These are phyloP conservation scores for Mesochorus sp. DNA, from an alignment of 2,888 invertebrate genomes.

Conservation along the genomic window DNA sequence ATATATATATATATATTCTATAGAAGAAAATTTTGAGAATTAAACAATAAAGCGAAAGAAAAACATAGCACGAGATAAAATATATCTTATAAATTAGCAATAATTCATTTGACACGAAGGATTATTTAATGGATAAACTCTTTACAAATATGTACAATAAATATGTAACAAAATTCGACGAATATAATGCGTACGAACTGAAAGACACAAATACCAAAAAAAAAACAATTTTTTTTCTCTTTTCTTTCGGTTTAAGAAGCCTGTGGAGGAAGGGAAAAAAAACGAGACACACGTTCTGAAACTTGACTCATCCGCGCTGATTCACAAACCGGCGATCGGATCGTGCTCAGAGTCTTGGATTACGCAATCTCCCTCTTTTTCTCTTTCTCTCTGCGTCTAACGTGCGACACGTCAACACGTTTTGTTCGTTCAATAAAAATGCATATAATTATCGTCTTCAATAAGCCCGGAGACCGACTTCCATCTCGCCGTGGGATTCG, in stretches of 20 bases:
- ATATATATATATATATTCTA: too few relatives aligned
- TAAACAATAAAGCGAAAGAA: too few relatives aligned
- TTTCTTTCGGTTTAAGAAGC: too few relatives aligned
- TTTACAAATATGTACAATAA: conserved; percentile 80
- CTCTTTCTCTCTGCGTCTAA: background rate
- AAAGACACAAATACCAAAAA: conserved; percentile 20
- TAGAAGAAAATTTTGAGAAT: too few relatives aligned
- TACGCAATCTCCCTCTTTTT: conserved; percentile 34
- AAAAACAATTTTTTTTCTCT: too few relatives aligned
- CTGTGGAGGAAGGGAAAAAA: background rate
- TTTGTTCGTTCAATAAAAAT: conserved; percentile 15
- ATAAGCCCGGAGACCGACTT: conserved; percentile 77
- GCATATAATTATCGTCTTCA: conserved; percentile 62
- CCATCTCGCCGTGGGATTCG: conserved; percentile 77
- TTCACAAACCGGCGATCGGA: too few relatives aligned
- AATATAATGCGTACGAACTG: conserved; percentile 57
- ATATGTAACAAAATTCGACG: conserved; percentile 73
- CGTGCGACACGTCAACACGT: too few relatives aligned
- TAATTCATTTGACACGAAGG: conserved; percentile 45
- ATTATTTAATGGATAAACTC: conserved; percentile 79
- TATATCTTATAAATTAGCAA: background rate
- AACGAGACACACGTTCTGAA: too few relatives aligned
- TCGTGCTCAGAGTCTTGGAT: too few relatives aligned
- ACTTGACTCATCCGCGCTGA: too few relatives aligned
- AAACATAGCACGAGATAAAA: too few relatives aligned